Base-by-base conservation (phyloP, 1,140 invertebrate genomes). In the Drosophila varians region DNA sequence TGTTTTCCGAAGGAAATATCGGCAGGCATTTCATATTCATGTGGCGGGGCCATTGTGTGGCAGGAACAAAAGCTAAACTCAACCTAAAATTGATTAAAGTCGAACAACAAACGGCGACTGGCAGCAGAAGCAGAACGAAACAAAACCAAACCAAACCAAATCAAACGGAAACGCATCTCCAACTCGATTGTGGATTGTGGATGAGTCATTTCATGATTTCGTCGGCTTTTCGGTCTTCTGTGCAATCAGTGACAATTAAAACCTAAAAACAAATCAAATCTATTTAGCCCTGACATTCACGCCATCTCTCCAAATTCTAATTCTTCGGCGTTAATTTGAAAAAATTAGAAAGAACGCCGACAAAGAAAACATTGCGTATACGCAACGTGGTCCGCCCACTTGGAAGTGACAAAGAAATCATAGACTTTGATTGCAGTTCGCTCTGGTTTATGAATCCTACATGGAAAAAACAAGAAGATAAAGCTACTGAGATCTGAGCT, bases 191-290 rank as follows among this genome's bases (percentile, higher is more conserved):
- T 16, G 11, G n/a, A n/a, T n/a, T n/a, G n/a, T n/a, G 11, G 8
- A 46, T 72, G 69, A 72, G 31, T 72, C 69, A 72, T 31, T 28
- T 28, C 5, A 23, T 23, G 8, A 2, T 2, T 46, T 9, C 40
- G 45, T 46, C 64, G 61, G 58, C 40, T 19, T 71, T 18, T 28
- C 11, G 28, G 18, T 42, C 53, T 64, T 84, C 86, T 84, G 76
- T 84, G 72, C 66, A 84, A 84, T 84, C 51, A 86, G 23, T 23
- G 31, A 25, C 66, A 86, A 86, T 84, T 86, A 86, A 80, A 86
- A 43, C 55, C 73, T 80, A 75, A 79, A 80, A 79, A 76, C 58
- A 79, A 79, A 68, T 68, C 18, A 43, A 21, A 11, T 16, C 48
- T 19, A 49, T 46, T 47, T 21, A 66, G 36, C 36, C 36, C 36